These are phyloP conservation scores for Melinaea marsaeus DNA, from an alignment of 2,888 invertebrate genomes.

Conservation along the genomic window DNA sequence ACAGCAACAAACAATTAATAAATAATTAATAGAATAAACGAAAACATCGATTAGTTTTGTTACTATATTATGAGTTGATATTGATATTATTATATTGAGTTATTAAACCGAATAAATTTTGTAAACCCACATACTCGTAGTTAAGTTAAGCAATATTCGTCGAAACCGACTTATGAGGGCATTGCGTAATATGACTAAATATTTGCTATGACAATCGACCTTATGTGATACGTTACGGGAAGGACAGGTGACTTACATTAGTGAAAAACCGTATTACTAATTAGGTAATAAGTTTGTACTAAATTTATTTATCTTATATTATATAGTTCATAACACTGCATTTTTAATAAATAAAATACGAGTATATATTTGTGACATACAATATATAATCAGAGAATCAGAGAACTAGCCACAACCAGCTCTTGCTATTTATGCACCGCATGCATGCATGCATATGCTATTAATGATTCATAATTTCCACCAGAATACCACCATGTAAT, in stretches of 20 bases:
- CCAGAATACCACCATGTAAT: constrained; percentile 48
- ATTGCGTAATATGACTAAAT: constrained; percentile 1
- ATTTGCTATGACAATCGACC: constrained; percentile 1
- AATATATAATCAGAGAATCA: constrained; percentile 44
- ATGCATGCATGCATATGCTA: no score
- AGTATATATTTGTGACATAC: constrained; percentile 13
- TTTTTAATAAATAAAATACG: neutral
- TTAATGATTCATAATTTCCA: constrained; percentile 36
- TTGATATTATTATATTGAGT: neutral
- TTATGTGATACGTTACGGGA: neutral
- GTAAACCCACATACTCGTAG: neutral
- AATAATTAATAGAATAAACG: neutral
- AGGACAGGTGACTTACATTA: neutral
- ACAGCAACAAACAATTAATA: neutral
- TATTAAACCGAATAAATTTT: neutral
- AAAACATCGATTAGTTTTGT: neutral
- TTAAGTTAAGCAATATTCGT: neutral
- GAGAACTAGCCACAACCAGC: constrained; percentile 48
- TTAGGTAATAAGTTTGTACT: no score
- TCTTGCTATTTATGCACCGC: constrained; percentile 56
- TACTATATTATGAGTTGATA: no score
- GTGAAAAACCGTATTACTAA: neutral
- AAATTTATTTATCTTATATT: neutral
- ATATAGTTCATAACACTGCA: neutral
- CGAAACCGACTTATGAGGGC: neutral